These are phyloP conservation scores for Auanema freiburgensis DNA, from an alignment of 2,888 invertebrate genomes.

Conservation along the genomic window DNA sequence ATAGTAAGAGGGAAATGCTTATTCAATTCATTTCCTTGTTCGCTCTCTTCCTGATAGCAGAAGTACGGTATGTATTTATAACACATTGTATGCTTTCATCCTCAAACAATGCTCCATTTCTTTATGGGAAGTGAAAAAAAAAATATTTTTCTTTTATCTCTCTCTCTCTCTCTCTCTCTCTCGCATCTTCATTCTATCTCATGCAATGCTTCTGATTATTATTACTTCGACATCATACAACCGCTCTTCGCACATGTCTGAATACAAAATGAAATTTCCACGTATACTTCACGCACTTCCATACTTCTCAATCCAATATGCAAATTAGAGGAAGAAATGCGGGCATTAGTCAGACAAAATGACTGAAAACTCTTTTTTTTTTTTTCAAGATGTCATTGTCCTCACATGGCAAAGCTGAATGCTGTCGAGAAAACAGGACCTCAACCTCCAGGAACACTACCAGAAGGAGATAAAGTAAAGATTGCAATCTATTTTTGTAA, in stretches of 20 bases:
- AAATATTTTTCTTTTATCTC: background rate
- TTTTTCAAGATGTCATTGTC: conserved; percentile 38
- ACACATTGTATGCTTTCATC: too few species aligned
- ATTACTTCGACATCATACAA: background rate
- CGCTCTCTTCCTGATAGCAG: too few species aligned
- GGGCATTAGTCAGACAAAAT: background rate
- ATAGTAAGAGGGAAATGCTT: too few species aligned
- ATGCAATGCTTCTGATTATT: background rate
- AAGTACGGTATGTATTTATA: too few species aligned
- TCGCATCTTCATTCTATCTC: background rate
- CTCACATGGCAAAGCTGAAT: conserved; percentile 41
- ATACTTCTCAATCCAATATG: conserved; percentile 1
- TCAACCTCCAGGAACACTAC: conserved; percentile 31
- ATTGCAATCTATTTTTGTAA: too few species aligned
- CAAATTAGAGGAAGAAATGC: conserved; percentile 1
- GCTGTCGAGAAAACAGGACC: conserved; percentile 27
- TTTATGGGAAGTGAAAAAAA: too few species aligned
- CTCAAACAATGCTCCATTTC: too few species aligned
- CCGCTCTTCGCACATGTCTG: background rate
- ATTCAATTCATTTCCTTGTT: too few species aligned
- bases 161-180: conserved; percentile 4
- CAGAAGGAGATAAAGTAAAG: conserved; percentile 22
- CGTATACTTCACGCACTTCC: background rate
- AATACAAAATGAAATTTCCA: background rate
- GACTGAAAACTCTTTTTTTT: conserved; percentile 7